Percentiles rank a stretch among this genome's conserved stretches.
Evolutionary conservation across 1,140 invertebrate species (phyloP).

Genomic region (Scaptomyza montana): DNA sequence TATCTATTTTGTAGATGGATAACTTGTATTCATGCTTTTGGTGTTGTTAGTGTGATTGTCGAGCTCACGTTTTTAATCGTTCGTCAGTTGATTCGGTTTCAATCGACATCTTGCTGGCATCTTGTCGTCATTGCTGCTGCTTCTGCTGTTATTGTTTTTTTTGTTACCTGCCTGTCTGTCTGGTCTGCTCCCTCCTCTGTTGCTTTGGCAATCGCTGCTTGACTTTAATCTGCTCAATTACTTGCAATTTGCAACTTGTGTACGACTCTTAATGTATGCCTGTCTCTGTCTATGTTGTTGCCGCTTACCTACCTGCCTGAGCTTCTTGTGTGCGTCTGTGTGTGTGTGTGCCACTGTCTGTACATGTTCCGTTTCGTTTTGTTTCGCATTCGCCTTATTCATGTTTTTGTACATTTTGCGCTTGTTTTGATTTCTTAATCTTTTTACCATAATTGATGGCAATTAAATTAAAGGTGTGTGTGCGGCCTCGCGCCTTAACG

Average conservation of each 20-base stretch:
- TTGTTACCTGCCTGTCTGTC: conserved; percentile 20
- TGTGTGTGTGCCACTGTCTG: conserved; percentile 21
- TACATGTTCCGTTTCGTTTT: conserved; percentile 57
- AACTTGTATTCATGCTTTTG: conserved; percentile 42
- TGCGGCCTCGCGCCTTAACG: conserved; percentile 53
- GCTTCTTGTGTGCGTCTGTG: conserved; percentile 16
- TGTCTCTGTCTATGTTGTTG: conserved; percentile 29
- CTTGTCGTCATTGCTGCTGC: conserved; percentile 46
- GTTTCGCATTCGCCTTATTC: conserved; percentile 67
- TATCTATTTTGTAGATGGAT: conserved; percentile 50
- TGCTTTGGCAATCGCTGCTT: conserved; percentile 59
- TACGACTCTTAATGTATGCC: conserved; percentile 37
- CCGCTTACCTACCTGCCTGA: conserved; percentile 36
- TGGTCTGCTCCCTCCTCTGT: conserved; percentile 37
- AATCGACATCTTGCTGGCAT: conserved; percentile 50
- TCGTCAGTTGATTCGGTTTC: conserved; percentile 67
- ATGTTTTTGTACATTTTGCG: conserved; percentile 67
- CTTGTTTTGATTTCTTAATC: conserved; percentile 82
- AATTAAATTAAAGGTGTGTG: conserved; percentile 82
- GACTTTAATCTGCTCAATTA: conserved; percentile 83
- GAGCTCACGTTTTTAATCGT: conserved; percentile 76
- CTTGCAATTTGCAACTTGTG: conserved; percentile 81
- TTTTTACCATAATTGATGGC: conserved; percentile 82
- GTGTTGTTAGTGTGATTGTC: conserved; percentile 61
- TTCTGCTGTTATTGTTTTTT: conserved; percentile 30